phyloP scores from a whole-genome alignment of 2,113 vertebrate species.

The Setophaga petechia region DNA sequence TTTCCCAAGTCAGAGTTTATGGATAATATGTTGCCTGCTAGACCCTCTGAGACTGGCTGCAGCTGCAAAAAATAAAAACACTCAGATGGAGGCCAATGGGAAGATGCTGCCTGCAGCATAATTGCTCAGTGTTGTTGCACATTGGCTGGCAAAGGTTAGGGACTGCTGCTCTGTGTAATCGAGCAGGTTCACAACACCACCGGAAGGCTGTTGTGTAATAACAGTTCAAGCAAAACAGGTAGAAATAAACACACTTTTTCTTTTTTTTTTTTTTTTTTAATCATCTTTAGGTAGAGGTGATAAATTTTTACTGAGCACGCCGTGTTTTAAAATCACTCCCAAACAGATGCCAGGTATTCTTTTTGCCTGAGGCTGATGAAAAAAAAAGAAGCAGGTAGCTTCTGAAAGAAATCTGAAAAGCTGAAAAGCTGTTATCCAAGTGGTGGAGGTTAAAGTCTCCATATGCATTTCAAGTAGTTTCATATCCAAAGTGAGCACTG shows the following conservation, averaged over 20 bases:
- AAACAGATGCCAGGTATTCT: background rate
- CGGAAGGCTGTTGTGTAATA: background rate
- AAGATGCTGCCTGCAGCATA: slow-evolving; percentile 41
- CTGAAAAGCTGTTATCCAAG: slow-evolving; percentile 22
- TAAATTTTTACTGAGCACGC: background rate
- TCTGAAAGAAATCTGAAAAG: slow-evolving; percentile 29
- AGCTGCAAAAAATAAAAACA: slow-evolving; percentile 33
- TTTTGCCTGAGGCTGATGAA: background rate
- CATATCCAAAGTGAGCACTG: background rate
- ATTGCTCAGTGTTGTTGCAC: background rate
- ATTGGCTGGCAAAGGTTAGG: slow-evolving; percentile 7
- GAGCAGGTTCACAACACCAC: slow-evolving; percentile 6
- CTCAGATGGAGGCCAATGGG: slow-evolving; percentile 25
- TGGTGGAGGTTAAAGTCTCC: background rate
- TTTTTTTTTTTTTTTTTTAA: background rate
- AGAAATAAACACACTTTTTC: background rate
- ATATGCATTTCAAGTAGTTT: background rate
- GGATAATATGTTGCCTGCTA: background rate
- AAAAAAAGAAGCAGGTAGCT: background rate
- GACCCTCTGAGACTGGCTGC: slow-evolving; percentile 28
- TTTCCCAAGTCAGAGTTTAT: background rate
- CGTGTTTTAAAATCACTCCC: background rate
- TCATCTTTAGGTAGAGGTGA: background rate
- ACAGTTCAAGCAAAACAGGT: background rate
- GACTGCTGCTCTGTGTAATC: slow-evolving; percentile 18